phyloP scores from a whole-genome alignment of 2,113 vertebrate genomes.

The Hemiscyllium ocellatum region DNA sequence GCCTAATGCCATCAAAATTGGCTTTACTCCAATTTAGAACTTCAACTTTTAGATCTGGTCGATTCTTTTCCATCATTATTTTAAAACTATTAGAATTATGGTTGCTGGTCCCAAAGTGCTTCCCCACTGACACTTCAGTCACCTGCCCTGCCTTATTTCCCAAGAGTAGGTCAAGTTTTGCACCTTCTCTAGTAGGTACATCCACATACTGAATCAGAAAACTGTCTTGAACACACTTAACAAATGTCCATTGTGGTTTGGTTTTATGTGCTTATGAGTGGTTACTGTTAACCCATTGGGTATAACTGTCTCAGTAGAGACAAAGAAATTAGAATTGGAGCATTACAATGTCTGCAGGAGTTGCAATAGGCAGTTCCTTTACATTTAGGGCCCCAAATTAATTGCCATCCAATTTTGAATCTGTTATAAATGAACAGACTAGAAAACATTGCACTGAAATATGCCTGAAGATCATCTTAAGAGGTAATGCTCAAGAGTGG shows the following conservation, averaged over 20 bases:
- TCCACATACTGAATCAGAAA: no score
- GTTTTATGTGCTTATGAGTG: not conserved
- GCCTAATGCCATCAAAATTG: no score
- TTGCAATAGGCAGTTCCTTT: not conserved
- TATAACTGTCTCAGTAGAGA: not conserved
- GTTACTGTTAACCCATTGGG: not conserved
- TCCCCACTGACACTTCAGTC: no score
- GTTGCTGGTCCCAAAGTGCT: no score
- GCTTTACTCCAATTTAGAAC: no score
- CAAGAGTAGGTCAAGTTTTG: no score
- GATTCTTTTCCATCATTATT: no score
- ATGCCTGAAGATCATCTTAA: not conserved
- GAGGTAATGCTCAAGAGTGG: not conserved
- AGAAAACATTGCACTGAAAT: not conserved
- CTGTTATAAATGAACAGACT: not conserved
- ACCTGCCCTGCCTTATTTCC: no score
- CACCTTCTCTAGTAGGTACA: no score
- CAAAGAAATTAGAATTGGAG: not conserved
- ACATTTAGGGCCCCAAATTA: not conserved
- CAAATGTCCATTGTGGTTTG: not conserved
- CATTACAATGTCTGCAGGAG: not conserved
- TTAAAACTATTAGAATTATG: no score
- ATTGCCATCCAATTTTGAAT: not conserved
- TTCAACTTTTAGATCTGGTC: no score
- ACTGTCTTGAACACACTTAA: no score